Conservation (phyloP, 2,797 vertebrate species). For the Enteromius mattozi region DNA sequence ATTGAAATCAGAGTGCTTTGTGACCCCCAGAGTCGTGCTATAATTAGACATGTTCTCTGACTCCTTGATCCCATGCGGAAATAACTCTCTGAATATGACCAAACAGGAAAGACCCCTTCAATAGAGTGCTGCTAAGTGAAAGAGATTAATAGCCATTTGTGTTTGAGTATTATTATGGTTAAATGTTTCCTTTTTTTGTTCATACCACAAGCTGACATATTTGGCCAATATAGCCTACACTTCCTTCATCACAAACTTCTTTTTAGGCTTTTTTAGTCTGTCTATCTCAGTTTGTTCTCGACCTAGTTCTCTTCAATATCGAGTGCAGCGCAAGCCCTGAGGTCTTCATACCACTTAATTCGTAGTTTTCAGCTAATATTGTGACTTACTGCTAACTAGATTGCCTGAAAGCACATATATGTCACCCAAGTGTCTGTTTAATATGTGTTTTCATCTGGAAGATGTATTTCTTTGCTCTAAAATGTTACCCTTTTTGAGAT, state of each 20-base stretch:
- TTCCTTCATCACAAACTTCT: neutral
- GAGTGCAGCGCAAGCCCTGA: conserved; percentile 37
- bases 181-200: neutral
- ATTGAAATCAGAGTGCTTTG: conserved; percentile 57
- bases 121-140: neutral
- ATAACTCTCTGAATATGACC: conserved; percentile 45
- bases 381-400: neutral
- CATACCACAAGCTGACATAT: neutral
- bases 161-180: conserved; percentile 10
- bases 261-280: conserved; percentile 15
- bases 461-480: neutral
- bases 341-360: conserved; percentile 39
- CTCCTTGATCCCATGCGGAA: conserved; percentile 50
- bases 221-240: neutral
- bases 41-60: conserved; percentile 55
- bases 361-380: neutral
- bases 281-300: conserved; percentile 31
- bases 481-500: neutral
- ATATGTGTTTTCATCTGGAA: neutral
- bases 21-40: conserved; percentile 56
- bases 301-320: conserved; percentile 41
- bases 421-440: neutral
- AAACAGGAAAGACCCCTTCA: conserved; percentile 26
- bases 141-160: neutral
- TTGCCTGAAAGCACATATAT: conserved; percentile 1